Evolutionary conservation across 2,888 invertebrate species (phyloP).

Genomic region (Cecidostiba fungosa): DNA sequence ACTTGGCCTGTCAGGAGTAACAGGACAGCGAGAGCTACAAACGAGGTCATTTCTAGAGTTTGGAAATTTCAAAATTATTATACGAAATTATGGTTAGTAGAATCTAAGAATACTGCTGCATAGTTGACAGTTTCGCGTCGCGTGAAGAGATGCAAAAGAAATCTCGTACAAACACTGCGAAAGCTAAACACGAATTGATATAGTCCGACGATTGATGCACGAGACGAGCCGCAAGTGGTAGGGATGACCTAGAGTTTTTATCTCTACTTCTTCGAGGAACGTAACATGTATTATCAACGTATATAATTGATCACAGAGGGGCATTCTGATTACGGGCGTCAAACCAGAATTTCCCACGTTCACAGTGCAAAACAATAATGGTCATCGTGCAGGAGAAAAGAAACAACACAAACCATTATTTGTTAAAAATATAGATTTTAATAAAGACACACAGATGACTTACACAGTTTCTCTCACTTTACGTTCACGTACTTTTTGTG

Average conservation of each 20-base stretch:
- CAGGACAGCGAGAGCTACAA: not conserved
- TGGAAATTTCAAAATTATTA: not conserved
- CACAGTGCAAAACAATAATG: not conserved
- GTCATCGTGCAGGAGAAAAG: not conserved
- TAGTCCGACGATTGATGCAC: not conserved
- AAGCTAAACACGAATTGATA: not conserved
- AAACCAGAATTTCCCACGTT: not conserved
- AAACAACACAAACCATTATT: not conserved
- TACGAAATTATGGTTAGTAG: not conserved
- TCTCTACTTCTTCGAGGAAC: not conserved
- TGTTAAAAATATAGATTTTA: not conserved
- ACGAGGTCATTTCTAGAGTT: not conserved
- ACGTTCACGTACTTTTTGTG: conserved; percentile 14
- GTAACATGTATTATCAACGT: not conserved
- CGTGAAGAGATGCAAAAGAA: not conserved
- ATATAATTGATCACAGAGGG: not conserved
- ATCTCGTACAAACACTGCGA: not conserved
- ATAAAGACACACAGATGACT: not conserved
- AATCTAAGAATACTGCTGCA: not conserved
- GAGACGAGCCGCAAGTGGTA: not conserved
- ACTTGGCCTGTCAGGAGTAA: not conserved
- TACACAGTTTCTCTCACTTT: not conserved
- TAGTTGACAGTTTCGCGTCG: not conserved
- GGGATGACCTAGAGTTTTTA: conserved; percentile 15
- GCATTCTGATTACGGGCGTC: not conserved